Evolutionary conservation across 2,888 invertebrate species (phyloP), one percentile per base, ranked within the genome.

Genomic region (Harmothoe impar): DNA sequence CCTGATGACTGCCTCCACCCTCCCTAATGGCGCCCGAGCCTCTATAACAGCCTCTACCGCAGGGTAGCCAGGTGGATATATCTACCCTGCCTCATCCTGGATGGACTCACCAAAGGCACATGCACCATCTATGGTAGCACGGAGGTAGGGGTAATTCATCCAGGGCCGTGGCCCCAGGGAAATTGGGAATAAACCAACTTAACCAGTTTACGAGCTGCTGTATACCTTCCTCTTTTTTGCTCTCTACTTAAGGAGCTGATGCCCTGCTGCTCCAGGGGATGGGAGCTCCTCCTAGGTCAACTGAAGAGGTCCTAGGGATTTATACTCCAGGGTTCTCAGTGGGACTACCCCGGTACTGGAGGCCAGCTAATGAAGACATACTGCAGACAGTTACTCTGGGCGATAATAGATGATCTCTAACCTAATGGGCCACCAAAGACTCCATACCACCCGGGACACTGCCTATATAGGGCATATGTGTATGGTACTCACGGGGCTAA

Each of bases 301-400:
- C 25, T 72, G 25, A 25, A 72, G 72, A 72, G 72, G 72, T 72
- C 72, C 31, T 72, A 25, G 25, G 15, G 72, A 72, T 72, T 72
- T 72, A 72, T 72, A 29, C 29, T n/a, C 29, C 25, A 29, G 72
- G 29, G 29, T 29, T 25, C 29, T 25, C 29, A 23, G 25, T 72
- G 72, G 72, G 25, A 25, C 72, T 15, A 5, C 72, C 12, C 29
- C 29, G 72, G 72, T n/a, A 72, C 72, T 72, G 29, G 72, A 72
- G 17, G 72, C 25, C 72, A 72, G 29, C 15, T 72, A 72, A 72
- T 72, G 72, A 72, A 72, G 72, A 72, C 72, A 72, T 72, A 72
- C 72, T 72, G 29, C n/a, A 72, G 29, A 25, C 29, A 72, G 72
- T 72, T 25, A 72, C 31, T 29, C 72, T 15, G 25, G 29, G 72